Evolutionary conservation across 2,888 invertebrate genomes (phyloP).

Genomic region (Cataglyphis livida): DNA sequence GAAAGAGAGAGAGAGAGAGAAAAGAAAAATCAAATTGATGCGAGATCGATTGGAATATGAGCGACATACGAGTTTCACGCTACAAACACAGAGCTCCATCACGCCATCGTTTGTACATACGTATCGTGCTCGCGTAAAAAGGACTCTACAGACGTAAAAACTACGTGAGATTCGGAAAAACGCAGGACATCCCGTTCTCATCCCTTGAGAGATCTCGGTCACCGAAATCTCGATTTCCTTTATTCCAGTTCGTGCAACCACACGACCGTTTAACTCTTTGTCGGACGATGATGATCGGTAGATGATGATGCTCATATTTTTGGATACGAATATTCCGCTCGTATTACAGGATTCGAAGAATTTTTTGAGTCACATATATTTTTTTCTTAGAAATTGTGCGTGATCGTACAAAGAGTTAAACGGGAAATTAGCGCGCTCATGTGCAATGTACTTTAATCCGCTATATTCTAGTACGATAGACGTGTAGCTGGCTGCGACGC

Average conservation of each 20-base stretch:
- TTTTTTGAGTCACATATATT: not conserved
- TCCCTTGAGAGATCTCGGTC: conserved; percentile 29
- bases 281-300: not conserved
- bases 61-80: conserved; percentile 52
- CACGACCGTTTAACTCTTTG: conserved; percentile 16
- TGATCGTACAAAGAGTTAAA: conserved; percentile 15
- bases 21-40: not conserved
- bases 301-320: not conserved
- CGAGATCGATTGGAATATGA: not conserved
- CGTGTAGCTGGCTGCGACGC: conserved; percentile 12
- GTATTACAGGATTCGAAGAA: not conserved
- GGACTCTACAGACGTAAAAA: conserved; percentile 62
- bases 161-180: conserved; percentile 56
- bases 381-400: not conserved
- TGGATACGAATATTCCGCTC: conserved; percentile 13
- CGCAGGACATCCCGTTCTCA: conserved; percentile 60
- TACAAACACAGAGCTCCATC: conserved; percentile 40
- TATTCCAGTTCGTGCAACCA: conserved; percentile 1
- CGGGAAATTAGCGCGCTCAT: conserved; percentile 10
- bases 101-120: conserved; percentile 68
- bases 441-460: conserved; percentile 2
- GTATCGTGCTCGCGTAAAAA: conserved; percentile 72
- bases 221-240: conserved; percentile 33
- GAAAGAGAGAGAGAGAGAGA: not conserved
- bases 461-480: conserved; percentile 29